Evolutionary conservation across 2,113 vertebrate species (phyloP).

Genomic region (Psammodynastes pulverulentus): DNA sequence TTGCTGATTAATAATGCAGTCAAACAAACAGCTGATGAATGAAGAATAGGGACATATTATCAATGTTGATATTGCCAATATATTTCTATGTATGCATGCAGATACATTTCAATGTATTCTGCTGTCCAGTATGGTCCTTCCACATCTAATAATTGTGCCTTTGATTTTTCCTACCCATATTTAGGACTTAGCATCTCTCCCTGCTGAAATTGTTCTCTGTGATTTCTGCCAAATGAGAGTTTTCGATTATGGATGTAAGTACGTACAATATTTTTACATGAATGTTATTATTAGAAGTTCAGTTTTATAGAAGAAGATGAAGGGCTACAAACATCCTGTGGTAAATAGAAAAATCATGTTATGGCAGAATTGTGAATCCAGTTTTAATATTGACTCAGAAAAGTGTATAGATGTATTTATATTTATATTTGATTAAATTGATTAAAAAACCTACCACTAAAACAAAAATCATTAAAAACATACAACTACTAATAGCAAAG

Average conservation of each 20-base stretch:
- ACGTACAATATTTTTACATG: constrained; percentile 33
- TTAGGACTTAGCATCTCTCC: not conserved
- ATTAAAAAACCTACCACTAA: not conserved
- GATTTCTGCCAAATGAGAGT: not conserved
- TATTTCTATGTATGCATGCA: not conserved
- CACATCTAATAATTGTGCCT: not conserved
- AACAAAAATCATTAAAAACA: constrained; percentile 28
- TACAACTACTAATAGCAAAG: constrained; percentile 11
- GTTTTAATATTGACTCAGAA: constrained; percentile 5
- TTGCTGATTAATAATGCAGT: not conserved
- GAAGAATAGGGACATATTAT: not conserved
- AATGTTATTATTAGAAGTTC: not conserved
- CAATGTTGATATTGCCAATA: not conserved
- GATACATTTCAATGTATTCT: not conserved
- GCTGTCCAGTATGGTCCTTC: not conserved
- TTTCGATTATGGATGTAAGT: not conserved
- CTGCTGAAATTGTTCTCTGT: not conserved
- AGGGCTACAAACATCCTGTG: not conserved
- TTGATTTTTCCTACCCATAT: not conserved
- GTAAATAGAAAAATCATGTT: not conserved
- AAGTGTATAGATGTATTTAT: not conserved
- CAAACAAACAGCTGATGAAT: not conserved
- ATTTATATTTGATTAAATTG: not conserved
- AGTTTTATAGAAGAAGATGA: constrained; percentile 22
- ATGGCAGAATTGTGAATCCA: constrained; percentile 30